phyloP scores from a whole-genome alignment of 2,888 invertebrate species.

The Phyllotreta cruciferae region DNA sequence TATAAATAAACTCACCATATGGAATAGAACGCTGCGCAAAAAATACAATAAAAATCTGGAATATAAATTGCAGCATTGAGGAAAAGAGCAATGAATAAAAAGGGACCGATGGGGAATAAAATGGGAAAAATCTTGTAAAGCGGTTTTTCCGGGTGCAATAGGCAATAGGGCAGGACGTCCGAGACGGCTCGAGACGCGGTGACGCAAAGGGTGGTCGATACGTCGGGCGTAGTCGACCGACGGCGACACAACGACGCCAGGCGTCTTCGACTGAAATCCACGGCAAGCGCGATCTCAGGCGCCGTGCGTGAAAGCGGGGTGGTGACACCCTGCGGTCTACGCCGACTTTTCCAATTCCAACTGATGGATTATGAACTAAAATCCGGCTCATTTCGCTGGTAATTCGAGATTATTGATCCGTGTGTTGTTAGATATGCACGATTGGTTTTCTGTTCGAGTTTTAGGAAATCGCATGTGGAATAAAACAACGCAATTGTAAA shows the following conservation, averaged over 20 bases:
- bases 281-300: conserved; percentile 16
- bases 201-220: conserved; percentile 61
- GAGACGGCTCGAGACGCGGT: conserved; percentile 50
- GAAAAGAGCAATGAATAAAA: background rate
- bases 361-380: conserved; percentile 2
- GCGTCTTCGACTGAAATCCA: conserved; percentile 35
- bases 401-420: too few relatives aligned
- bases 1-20: too few relatives aligned
- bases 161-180: conserved; percentile 21
- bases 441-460: too few relatives aligned
- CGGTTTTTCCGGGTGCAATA: background rate
- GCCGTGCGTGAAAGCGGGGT: background rate
- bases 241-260: conserved; percentile 45
- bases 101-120: background rate
- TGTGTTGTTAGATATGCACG: too few relatives aligned
- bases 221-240: conserved; percentile 51
- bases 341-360: background rate
- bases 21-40: too few relatives aligned
- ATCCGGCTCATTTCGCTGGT: too few relatives aligned
- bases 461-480: too few relatives aligned
- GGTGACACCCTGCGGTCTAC: background rate
- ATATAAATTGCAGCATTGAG: background rate
- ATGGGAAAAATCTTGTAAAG: background rate
- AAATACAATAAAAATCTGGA: too few relatives aligned
- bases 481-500: too few relatives aligned